Conservation (phyloP, 2,888 invertebrate genomes). For the Ennomos quercinarius region DNA sequence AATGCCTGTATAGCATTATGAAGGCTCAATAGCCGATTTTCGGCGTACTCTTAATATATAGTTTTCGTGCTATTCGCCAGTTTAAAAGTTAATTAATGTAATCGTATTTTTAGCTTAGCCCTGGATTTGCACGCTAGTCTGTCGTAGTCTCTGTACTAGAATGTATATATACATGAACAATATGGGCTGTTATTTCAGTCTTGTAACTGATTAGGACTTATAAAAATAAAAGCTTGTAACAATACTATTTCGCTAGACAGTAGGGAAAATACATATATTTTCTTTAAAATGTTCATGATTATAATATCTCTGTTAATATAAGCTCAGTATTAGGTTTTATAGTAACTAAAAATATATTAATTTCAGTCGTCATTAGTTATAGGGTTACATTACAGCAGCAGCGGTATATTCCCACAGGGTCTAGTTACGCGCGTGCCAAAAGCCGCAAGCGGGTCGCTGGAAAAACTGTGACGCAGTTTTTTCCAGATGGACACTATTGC, state of each 20-base stretch:
- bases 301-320: no score
- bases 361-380: slow-evolving; percentile 9
- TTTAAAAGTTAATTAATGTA: slow-evolving; percentile 1
- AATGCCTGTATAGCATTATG: neutral
- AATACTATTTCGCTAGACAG: no score
- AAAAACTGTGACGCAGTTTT: slow-evolving; percentile 9
- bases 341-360: neutral
- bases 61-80: slow-evolving; percentile 3
- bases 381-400: neutral
- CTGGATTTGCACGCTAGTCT: slow-evolving; percentile 5
- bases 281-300: no score
- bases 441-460: slow-evolving; percentile 7
- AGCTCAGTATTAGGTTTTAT: no score
- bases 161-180: no score
- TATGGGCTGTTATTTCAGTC: no score
- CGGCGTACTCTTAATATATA: neutral
- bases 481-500: slow-evolving; percentile 2
- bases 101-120: slow-evolving; percentile 9
- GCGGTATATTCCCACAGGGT: neutral
- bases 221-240: no score
- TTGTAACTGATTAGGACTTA: no score
- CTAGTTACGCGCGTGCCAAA: neutral
- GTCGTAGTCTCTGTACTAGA: neutral
- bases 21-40: neutral
- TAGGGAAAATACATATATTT: no score